Evolutionary conservation across 2,797 vertebrate genomes (phyloP).

Genomic region (Ceryle rudis): DNA sequence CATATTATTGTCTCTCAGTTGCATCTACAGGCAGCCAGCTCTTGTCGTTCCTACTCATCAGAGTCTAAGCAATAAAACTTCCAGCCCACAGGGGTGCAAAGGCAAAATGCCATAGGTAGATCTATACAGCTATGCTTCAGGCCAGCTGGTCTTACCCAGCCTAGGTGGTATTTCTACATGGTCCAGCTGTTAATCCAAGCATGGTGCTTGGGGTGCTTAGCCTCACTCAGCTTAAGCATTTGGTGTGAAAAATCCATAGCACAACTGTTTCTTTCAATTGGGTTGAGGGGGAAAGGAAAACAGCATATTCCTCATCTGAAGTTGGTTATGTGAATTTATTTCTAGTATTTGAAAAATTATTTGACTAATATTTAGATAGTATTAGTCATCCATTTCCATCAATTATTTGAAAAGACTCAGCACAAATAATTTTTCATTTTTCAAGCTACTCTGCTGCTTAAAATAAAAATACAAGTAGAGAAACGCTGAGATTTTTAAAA

Average conservation of each 20-base stretch:
- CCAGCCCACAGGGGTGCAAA: neutral
- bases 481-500: neutral
- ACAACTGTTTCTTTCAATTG: neutral
- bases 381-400: neutral
- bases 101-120: neutral
- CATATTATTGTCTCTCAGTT: neutral
- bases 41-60: neutral
- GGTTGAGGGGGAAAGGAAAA: neutral
- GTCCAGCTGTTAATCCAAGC: neutral
- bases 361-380: neutral
- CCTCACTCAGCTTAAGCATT: neutral
- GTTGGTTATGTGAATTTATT: neutral
- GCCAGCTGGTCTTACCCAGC: neutral
- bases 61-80: neutral
- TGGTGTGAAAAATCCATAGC: neutral
- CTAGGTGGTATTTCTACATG: neutral
- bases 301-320: fast-evolving
- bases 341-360: neutral
- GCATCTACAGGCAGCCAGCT: neutral
- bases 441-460: neutral
- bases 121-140: neutral
- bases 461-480: neutral
- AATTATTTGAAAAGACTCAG: neutral
- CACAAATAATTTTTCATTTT: neutral
- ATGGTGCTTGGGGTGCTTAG: neutral